Percentiles rank a stretch among this genome's conserved stretches.
phyloP scores from a whole-genome alignment of 2,113 vertebrate genomes.

The Motacilla alba region DNA sequence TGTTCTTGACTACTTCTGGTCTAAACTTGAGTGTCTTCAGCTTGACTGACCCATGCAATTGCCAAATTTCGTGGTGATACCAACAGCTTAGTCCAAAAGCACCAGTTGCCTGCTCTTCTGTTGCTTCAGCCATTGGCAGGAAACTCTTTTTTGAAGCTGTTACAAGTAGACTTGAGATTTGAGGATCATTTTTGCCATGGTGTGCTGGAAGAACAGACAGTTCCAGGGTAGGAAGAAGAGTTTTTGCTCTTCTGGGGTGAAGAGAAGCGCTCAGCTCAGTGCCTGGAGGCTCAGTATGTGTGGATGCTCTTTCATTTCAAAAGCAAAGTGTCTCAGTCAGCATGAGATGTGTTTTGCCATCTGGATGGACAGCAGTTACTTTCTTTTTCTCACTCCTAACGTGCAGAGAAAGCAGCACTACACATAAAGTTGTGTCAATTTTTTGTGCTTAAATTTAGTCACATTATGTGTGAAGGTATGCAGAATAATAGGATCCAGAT shows the following conservation, averaged over 20 bases:
- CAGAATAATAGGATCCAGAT: background rate
- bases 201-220: background rate
- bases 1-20: background rate
- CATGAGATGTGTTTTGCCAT: background rate
- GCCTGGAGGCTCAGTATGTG: background rate
- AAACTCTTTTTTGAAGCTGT: background rate
- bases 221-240: background rate
- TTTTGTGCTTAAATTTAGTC: background rate
- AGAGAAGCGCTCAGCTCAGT: background rate
- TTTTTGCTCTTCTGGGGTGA: background rate
- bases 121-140: background rate
- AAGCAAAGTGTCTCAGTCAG: background rate
- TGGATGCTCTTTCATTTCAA: background rate
- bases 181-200: background rate
- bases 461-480: background rate
- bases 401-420: background rate
- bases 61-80: background rate
- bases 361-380: background rate
- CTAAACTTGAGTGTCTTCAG: background rate
- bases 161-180: background rate
- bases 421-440: background rate
- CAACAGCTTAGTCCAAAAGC: background rate
- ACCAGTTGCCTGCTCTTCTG: background rate
- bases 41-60: background rate
- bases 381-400: background rate